phyloP scores from a whole-genome alignment of 2,888 invertebrate genomes.

The Pegoplata infirma region DNA sequence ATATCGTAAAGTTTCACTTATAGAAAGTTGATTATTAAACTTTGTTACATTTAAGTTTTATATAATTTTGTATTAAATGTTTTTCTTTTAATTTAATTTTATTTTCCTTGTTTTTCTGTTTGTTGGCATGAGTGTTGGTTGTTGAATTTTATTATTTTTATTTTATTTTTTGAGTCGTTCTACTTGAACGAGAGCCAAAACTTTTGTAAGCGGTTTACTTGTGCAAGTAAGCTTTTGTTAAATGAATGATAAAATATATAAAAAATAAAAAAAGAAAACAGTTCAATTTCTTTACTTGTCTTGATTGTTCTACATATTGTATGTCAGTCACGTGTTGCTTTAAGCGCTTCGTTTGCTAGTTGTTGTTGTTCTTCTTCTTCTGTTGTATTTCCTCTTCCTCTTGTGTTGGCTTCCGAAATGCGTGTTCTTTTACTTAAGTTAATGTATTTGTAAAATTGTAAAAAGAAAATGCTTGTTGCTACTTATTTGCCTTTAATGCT shows the following conservation, averaged over 20 bases:
- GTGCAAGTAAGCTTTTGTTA: conserved; percentile 40
- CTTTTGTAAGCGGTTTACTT: conserved; percentile 52
- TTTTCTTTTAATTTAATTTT: conserved; percentile 55
- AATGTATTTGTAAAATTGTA: conserved; percentile 30
- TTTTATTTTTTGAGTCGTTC: conserved; percentile 11
- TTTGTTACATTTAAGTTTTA: conserved; percentile 33
- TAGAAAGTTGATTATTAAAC: background rate
- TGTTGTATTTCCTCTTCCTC: background rate
- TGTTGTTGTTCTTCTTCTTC: background rate
- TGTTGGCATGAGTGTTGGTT: too few relatives aligned
- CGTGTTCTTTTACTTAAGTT: conserved; percentile 41
- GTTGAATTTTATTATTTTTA: too few relatives aligned
- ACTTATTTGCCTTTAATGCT: conserved; percentile 24
- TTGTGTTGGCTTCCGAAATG: conserved; percentile 17
- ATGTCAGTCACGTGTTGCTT: conserved; percentile 63
- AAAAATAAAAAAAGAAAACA: too few relatives aligned
- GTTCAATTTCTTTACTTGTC: conserved; percentile 40
- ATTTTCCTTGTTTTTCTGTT: conserved; percentile 5
- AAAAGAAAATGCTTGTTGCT: background rate
- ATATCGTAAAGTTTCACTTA: background rate
- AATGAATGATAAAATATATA: conserved; percentile 26
- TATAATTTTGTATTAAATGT: conserved; percentile 52
- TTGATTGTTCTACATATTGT: conserved; percentile 57
- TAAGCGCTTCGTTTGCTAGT: conserved; percentile 58
- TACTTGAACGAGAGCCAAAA: conserved; percentile 50